These are phyloP conservation scores for Symphodus melops DNA, from an alignment of 2,113 vertebrate genomes.

Conservation along the genomic window DNA sequence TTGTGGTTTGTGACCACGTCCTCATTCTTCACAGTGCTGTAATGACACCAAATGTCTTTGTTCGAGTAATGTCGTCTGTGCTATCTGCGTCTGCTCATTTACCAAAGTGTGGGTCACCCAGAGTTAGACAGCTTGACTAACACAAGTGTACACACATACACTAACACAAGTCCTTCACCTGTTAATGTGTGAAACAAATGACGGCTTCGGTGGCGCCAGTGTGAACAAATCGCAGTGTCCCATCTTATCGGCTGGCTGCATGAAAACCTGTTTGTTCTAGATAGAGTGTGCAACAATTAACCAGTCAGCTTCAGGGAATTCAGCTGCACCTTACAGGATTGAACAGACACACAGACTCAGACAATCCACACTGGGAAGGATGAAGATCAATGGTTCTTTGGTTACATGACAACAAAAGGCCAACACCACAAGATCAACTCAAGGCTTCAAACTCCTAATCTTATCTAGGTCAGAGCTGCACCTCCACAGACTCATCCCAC, in stretches of 20 bases:
- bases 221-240: conserved; percentile 61
- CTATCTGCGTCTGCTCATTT: conserved; percentile 64
- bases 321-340: conserved; percentile 52
- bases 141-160: conserved; percentile 34
- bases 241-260: conserved; percentile 69
- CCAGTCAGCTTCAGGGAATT: conserved; percentile 56
- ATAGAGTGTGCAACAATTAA: conserved; percentile 67
- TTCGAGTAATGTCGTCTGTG: conserved; percentile 1
- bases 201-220: conserved; percentile 60
- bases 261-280: conserved; percentile 76
- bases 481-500: conserved; percentile 61
- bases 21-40: conserved; percentile 54
- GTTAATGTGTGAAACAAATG: conserved; percentile 73
- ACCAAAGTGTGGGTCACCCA: conserved; percentile 54
- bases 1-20: conserved; percentile 39
- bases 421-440: conserved; percentile 52
- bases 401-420: conserved; percentile 63
- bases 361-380: conserved; percentile 33
- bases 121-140: conserved; percentile 38
- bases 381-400: conserved; percentile 60
- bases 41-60: conserved; percentile 44
- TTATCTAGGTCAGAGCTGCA: conserved; percentile 75
- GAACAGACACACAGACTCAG: conserved; percentile 27
- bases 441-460: conserved; percentile 45
- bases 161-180: conserved; percentile 66